A percentile compares a stretch with the other conserved stretches of the same genome.
Conservation (phyloP, 2,797 vertebrate species). For the Paguma larvata region DNA sequence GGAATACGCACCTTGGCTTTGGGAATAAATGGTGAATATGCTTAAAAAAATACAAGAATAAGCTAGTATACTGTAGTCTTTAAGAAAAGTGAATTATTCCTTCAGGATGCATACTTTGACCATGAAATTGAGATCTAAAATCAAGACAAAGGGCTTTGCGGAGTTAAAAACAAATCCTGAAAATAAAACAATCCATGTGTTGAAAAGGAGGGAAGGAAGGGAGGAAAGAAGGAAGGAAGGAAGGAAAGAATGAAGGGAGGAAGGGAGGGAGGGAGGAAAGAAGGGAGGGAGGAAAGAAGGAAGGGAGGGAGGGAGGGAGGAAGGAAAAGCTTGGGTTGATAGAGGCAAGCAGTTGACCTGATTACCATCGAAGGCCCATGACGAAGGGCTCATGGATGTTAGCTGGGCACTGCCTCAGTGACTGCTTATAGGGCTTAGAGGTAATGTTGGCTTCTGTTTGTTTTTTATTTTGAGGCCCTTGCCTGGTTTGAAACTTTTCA, state of each 20-base stretch:
- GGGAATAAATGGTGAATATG: neutral
- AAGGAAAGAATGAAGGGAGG: fast-evolving
- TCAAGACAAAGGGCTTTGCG: constrained; percentile 71
- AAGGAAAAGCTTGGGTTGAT: neutral
- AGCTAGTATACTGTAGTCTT: neutral
- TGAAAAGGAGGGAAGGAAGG: neutral
- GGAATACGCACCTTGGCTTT: neutral
- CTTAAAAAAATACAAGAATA: constrained; percentile 79
- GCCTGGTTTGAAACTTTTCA: neutral
- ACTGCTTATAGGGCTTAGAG: neutral
- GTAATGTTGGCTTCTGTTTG: neutral
- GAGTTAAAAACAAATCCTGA: neutral
- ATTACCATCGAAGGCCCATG: neutral
- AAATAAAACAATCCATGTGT: constrained; percentile 23
- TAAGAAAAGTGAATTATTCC: constrained; percentile 27
- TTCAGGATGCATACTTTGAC: constrained; percentile 45
- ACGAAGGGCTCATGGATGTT: neutral
- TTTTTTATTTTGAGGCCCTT: neutral
- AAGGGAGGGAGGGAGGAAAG: no score
- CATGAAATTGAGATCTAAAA: constrained; percentile 60
- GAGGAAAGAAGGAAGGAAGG: no score
- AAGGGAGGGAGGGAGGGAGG: no score
- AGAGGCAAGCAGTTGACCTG: neutral
- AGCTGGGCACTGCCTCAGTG: neutral
- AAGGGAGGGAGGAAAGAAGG: no score